Evolutionary conservation across 2,797 vertebrate genomes (phyloP), one percentile per base, ranked within the genome.

Genomic region (Otolemur crassicaudatus): DNA sequence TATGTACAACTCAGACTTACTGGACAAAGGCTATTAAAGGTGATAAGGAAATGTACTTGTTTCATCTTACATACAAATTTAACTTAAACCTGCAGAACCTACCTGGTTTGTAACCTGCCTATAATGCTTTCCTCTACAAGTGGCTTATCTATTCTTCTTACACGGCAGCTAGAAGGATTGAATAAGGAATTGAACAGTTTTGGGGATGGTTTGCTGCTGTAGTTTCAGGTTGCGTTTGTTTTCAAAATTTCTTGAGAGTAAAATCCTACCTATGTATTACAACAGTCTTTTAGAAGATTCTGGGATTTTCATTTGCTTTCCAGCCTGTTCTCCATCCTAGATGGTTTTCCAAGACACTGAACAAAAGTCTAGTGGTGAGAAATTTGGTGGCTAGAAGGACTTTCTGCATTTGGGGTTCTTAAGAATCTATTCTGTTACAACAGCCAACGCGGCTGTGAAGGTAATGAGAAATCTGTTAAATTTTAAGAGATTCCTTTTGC

Each of bases 281-380:
- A 80, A 88, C 12, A 87, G 46, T 20, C 58, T 96, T 86, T n/a
- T 43, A 12, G n/a, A 69, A 58, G 34, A 92, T 85, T 94, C 75
- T 23, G 73, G 83, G 37, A 56, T 40, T 31, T 84, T 11, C 72
- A 3, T 94, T 90, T 83, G 40, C 22, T 87, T 83, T 90, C 70
- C 22, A 73, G 31, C 49, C 27, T 87, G 95, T 25, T 14, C 34
- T 23, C 23, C 29, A 29, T 90, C 16, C 58, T 40, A 70, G 69
- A 69, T 37, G 49, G 34, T 85, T 79, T 19, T 87, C 31, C 37
- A 49, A 93, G 83, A 96, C 49, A 56, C 13, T 2, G 61, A 94
- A 40, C 69, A 86, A 84, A 86, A 81, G 22, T 60, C 63, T 29
- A 67, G 56, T 19, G 56, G 19, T 43, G 61, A 76, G 56, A 88